phyloP scores from a whole-genome alignment of 2,888 invertebrate genomes.

The Allolobophora icterica region DNA sequence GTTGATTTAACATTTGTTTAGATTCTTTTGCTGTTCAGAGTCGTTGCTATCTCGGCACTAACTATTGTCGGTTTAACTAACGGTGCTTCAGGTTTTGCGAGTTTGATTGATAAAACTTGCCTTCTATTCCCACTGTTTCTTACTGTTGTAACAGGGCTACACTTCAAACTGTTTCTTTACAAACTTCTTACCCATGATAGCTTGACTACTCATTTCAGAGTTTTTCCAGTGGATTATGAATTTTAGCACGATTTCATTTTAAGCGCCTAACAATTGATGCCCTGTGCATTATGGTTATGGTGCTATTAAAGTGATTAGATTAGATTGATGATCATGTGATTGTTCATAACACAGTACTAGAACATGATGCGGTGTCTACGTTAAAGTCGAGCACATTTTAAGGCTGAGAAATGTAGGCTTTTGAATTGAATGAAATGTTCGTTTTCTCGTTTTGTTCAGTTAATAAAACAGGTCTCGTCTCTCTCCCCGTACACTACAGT shows the following conservation, averaged over 20 bases:
- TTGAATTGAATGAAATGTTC: no score
- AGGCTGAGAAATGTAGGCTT: no score
- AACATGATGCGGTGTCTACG: not conserved
- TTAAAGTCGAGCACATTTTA: not conserved
- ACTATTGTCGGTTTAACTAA: not conserved
- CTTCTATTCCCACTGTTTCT: no score
- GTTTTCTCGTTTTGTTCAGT: not conserved
- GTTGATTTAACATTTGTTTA: no score
- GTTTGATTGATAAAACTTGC: no score
- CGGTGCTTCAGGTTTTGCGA: not conserved
- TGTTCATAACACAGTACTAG: not conserved
- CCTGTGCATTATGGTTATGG: not conserved
- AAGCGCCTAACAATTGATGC: not conserved
- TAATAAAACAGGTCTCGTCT: constrained; percentile 86
- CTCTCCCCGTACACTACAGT: constrained; percentile 95
- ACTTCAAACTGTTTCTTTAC: no score
- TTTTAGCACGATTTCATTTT: not conserved
- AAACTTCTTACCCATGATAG: no score
- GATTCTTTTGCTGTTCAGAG: no score
- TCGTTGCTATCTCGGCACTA: not conserved
- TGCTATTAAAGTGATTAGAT: no score
- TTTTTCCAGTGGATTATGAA: no score
- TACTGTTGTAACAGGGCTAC: no score
- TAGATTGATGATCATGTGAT: not conserved
- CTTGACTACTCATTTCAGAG: no score